Percentiles rank a stretch among this genome's conserved stretches.
phyloP scores from a whole-genome alignment of 2,113 vertebrate species.

The Campylomormyrus numenius region DNA sequence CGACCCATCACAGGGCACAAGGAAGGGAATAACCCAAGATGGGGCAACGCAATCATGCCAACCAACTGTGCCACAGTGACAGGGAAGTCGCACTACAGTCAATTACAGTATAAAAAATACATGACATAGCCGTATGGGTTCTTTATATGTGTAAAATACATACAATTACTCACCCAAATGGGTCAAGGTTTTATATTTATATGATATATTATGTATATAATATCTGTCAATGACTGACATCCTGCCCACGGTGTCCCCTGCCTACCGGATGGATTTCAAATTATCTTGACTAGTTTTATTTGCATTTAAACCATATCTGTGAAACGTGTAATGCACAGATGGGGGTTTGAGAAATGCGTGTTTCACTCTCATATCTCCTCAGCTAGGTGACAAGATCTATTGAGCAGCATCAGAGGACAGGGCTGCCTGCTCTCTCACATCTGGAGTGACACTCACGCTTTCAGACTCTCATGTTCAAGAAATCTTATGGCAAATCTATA shows the following conservation, averaged over 20 bases:
- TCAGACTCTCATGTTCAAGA: background rate
- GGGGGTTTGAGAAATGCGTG: background rate
- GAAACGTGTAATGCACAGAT: background rate
- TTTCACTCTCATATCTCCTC: background rate
- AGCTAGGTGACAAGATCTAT: background rate
- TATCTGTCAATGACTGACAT: background rate
- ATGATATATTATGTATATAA: background rate
- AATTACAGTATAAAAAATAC: background rate
- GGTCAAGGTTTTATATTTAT: background rate
- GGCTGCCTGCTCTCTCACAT: background rate
- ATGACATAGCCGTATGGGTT: background rate
- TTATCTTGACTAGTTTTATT: background rate
- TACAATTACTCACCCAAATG: background rate
- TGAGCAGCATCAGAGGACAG: background rate
- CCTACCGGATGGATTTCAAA: background rate
- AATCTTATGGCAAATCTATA: background rate
- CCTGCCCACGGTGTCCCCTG: background rate
- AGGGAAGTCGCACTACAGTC: background rate
- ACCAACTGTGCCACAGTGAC: background rate
- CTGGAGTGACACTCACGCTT: background rate
- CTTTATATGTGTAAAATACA: background rate
- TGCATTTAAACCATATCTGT: background rate
- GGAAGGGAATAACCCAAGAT: background rate
- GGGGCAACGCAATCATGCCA: background rate
- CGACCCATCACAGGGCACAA: background rate